Evolutionary conservation across 1,140 invertebrate species (phyloP).

Genomic region (Chymomyza costata): DNA sequence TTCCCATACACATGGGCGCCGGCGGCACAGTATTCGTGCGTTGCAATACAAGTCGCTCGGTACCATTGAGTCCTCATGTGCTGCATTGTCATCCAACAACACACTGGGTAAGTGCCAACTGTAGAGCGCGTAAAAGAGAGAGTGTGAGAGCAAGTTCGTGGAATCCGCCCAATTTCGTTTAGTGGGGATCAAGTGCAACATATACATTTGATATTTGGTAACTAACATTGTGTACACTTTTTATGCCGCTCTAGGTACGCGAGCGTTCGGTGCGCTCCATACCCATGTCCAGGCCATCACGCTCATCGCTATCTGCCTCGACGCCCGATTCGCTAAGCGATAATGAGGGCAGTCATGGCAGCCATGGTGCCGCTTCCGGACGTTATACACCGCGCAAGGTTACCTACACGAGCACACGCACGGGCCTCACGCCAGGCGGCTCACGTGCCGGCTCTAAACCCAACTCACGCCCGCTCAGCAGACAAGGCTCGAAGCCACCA

Average conservation of each 20-base stretch:
- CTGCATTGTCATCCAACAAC: conserved; percentile 79
- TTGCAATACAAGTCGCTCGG: conserved; percentile 73
- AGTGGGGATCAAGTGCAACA: too few relatives aligned
- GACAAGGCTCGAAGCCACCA: conserved; percentile 90
- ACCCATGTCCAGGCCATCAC: conserved; percentile 85
- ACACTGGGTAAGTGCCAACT: conserved; percentile 79
- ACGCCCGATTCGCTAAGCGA: conserved; percentile 92
- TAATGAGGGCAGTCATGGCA: conserved; percentile 85
- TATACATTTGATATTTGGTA: too few relatives aligned
- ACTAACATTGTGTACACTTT: too few relatives aligned
- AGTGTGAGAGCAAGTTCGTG: too few relatives aligned
- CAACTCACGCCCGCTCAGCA: conserved; percentile 86
- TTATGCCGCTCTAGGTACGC: conserved; percentile 82
- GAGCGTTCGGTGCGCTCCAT: conserved; percentile 90
- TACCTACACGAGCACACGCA: conserved; percentile 77
- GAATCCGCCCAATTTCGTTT: too few relatives aligned
- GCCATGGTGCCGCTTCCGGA: conserved; percentile 78
- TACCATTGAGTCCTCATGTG: conserved; percentile 74
- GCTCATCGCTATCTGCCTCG: conserved; percentile 86
- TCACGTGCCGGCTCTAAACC: conserved; percentile 84
- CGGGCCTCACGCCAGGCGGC: conserved; percentile 79
- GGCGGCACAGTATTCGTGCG: conserved; percentile 75
- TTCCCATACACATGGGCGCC: conserved; percentile 87
- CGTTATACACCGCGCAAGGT: conserved; percentile 78
- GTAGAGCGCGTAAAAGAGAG: conserved; percentile 2